Base-by-base conservation (phyloP, 2,113 vertebrate species). In the Ornithorhynchus anatinus region DNA sequence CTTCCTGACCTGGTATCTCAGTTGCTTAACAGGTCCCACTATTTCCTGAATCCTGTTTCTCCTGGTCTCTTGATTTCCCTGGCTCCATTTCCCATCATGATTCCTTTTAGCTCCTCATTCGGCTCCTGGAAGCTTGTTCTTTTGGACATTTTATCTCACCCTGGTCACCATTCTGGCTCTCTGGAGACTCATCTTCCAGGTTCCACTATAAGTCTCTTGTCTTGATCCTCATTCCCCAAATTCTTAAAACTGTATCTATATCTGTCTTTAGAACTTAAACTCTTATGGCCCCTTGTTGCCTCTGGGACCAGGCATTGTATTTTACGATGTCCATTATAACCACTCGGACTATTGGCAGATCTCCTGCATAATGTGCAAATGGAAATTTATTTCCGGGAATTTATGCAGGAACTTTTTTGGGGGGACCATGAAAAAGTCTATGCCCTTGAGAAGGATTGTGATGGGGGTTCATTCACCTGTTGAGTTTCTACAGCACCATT, bases 201-300 rank as follows among this genome's bases (percentile, higher is more conserved):
- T 37, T 66, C 69, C 32, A 16, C 29, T 64, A 25, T 16, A 17
- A 29, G 29, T 22, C 0, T 0, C 19, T 17, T 14, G 6, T 32
- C 31, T 44, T 56, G 10, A 54, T 38, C 36, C 19, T n/a, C n/a
- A 11, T 56, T 51, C 9, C 35, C 31, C 25, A 29, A 38, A 35
- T 44, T 31, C 25, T 25, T 29, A 9, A n/a, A 9, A 15, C 11
- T 12, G 3, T 8, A 2, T 5, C 11, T 15, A 20, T 35, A 60
- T 23, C 15, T 45, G 17, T 42, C 67, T 40, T 25, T 16, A 19
- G 42, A 32, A 20, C 10, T 1, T 44, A 13, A 53, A 31, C 39
- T 53, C 44, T 22, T 32, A 25, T 1, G 6, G 5, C 2, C 10
- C 7, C 10, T 17, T 4, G 7, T 16, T 2, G 27, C 0, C 1